Conservation (phyloP, 1,140 invertebrate species). For the Harpegnathos saltator region DNA sequence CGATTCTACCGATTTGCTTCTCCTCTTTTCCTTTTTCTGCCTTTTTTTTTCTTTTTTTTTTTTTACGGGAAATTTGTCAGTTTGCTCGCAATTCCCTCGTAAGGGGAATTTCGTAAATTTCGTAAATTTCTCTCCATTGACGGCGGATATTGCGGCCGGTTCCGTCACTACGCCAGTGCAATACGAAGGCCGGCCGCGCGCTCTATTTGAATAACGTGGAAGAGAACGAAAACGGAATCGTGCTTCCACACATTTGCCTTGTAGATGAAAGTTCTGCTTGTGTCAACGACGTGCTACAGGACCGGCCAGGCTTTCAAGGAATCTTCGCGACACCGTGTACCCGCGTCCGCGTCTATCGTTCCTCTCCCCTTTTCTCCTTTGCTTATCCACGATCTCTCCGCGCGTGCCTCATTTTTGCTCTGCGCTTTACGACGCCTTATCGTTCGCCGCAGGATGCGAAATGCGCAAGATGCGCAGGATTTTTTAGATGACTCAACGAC, state of each 20-base stretch:
- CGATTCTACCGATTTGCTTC: too few species aligned
- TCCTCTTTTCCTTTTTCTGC: too few species aligned
- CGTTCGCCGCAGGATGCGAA: slow-evolving; percentile 7
- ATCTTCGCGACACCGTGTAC: slow-evolving; percentile 12
- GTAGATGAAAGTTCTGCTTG: slow-evolving; percentile 60
- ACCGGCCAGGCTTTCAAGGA: slow-evolving; percentile 48
- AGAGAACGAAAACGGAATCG: slow-evolving; percentile 57
- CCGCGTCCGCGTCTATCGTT: neutral
- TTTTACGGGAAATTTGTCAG: neutral
- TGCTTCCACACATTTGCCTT: slow-evolving; percentile 52
- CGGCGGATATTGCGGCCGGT: neutral
- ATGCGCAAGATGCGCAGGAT: neutral
- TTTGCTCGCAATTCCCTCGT: neutral
- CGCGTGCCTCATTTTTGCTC: slow-evolving; percentile 13
- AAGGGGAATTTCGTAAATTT: too few species aligned
- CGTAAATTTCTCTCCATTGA: neutral
- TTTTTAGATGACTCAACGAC: slow-evolving; percentile 18
- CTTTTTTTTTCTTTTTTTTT: too few species aligned
- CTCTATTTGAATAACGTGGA: slow-evolving; percentile 66
- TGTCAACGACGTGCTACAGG: slow-evolving; percentile 67
- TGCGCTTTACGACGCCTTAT: slow-evolving; percentile 17
- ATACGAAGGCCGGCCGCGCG: slow-evolving; percentile 47
- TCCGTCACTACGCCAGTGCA: slow-evolving; percentile 42
- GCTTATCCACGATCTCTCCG: slow-evolving; percentile 2
- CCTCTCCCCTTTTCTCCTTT: slow-evolving; percentile 8